These are phyloP conservation scores for Tryphoninae sp. DNA, from an alignment of 2,888 invertebrate genomes.

Conservation along the genomic window DNA sequence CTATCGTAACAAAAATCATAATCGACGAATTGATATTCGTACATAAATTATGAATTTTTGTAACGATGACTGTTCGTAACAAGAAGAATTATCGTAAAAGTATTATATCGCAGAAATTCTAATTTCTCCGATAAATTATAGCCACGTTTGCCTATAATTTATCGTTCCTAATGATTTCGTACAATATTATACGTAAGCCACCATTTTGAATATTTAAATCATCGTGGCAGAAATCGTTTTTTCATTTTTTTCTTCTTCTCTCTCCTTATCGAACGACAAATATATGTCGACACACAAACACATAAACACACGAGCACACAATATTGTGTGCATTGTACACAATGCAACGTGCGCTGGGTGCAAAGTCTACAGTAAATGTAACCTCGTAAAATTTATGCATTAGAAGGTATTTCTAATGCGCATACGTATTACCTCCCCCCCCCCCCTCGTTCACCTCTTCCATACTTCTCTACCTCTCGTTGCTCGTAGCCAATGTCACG, in stretches of 20 bases:
- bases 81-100: too few species aligned
- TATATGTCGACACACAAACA: background rate
- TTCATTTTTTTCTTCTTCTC: conserved; percentile 2
- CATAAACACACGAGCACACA: background rate
- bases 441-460: too few species aligned
- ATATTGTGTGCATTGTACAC: conserved; percentile 12
- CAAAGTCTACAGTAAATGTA: conserved; percentile 2
- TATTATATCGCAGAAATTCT: too few species aligned
- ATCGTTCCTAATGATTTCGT: too few species aligned
- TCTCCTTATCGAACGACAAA: background rate
- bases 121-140: too few species aligned
- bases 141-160: too few species aligned
- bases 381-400: conserved; percentile 42
- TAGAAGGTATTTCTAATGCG: conserved; percentile 38
- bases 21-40: too few species aligned
- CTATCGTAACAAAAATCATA: too few species aligned
- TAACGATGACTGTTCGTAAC: too few species aligned
- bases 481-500: conserved; percentile 22
- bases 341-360: conserved; percentile 2
- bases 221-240: background rate
- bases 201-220: conserved; percentile 2
- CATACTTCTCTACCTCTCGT: conserved; percentile 6
- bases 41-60: too few species aligned
- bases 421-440: conserved; percentile 6
- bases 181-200: too few species aligned